Evolutionary conservation across 37 sponge, comb jelly and placozoan genomes (phyloP), one percentile per base, ranked within the genome.

Genomic region (Dysidea cf. avara): DNA sequence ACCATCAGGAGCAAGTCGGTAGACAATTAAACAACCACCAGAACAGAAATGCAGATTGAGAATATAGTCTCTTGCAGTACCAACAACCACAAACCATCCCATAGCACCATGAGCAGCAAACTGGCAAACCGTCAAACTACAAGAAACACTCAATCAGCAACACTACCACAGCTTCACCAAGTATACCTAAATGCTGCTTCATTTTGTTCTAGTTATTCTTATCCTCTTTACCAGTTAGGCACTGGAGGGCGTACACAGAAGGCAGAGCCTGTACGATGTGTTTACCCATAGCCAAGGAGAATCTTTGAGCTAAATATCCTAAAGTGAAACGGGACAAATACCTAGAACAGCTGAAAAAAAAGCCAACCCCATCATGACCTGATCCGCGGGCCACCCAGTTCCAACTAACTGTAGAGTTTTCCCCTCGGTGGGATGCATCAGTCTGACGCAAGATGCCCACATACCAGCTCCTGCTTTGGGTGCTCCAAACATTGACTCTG

Each of bases 201-300:
- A 64, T 98, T 92, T 81, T 98, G 99, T n/a, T 92, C 88, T 47
- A 98, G 78, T 60, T 87, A n/a, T n/a, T n/a, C n/a, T n/a, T n/a
- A n/a, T n/a, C n/a, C n/a, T n/a, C n/a, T n/a, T n/a, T n/a, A n/a
- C n/a, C n/a, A n/a, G n/a, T n/a, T n/a, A n/a, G n/a, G n/a, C n/a
- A n/a, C n/a, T n/a, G n/a, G n/a, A n/a, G n/a, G n/a, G n/a, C n/a
- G n/a, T n/a, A n/a, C n/a, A n/a, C n/a, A n/a, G n/a, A n/a, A n/a
- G n/a, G n/a, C n/a, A n/a, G n/a, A n/a, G n/a, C n/a, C n/a, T n/a
- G n/a, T n/a, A n/a, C n/a, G n/a, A n/a, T n/a, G n/a, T n/a, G n/a
- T n/a, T n/a, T n/a, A n/a, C n/a, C n/a, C n/a, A n/a, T n/a, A n/a
- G n/a, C n/a, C n/a, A n/a, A n/a, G n/a, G n/a, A n/a, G n/a, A n/a